Evolutionary conservation across 2,797 vertebrate species (phyloP).

Genomic region (Hirundo rustica): DNA sequence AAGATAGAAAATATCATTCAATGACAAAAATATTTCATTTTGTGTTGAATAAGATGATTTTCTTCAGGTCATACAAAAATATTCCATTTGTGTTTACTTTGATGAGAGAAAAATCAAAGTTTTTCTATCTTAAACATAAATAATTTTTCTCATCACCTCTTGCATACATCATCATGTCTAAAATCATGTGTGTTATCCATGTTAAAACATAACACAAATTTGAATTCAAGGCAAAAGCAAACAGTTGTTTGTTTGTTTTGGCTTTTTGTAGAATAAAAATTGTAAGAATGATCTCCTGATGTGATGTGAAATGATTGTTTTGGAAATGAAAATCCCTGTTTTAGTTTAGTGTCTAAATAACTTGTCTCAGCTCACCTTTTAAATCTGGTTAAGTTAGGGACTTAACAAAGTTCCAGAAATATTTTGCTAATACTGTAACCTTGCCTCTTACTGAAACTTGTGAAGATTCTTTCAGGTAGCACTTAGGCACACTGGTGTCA

Average conservation of each 20-base stretch:
- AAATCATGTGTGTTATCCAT: not conserved
- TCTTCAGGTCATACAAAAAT: not conserved
- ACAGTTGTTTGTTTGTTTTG: not conserved
- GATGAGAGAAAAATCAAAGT: not conserved
- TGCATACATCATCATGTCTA: not conserved
- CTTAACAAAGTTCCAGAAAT: not conserved
- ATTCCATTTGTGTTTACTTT: not conserved
- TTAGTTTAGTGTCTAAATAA: not conserved
- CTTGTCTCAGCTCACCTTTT: not conserved
- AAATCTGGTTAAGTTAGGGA: not conserved
- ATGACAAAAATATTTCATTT: not conserved
- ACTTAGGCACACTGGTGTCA: not conserved
- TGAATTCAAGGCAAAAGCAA: not conserved
- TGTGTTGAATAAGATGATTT: not conserved
- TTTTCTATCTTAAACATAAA: not conserved
- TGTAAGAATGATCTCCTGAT: not conserved
- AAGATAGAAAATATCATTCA: not conserved
- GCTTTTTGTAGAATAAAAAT: not conserved
- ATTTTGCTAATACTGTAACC: not conserved
- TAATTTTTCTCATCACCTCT: not conserved
- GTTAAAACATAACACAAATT: not conserved
- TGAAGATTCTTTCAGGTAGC: not conserved
- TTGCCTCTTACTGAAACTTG: not conserved
- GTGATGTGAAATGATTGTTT: not conserved
- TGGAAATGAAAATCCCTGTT: not conserved